A percentile compares a stretch with the other conserved stretches of the same genome.
Evolutionary conservation across 2,888 invertebrate species (phyloP).

Genomic region (Melanophora roralis): DNA sequence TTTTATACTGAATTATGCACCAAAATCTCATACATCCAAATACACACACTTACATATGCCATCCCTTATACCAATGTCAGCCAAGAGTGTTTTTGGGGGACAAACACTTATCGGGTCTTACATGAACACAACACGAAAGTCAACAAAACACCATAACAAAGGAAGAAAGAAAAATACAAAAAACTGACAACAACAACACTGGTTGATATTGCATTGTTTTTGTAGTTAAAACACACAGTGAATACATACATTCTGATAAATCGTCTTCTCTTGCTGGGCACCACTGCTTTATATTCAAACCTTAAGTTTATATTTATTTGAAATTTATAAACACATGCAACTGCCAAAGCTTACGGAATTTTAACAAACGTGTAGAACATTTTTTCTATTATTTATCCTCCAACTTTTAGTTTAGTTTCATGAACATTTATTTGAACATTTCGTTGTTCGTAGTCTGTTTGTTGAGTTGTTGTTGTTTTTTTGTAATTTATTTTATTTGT

Average conservation of each 20-base stretch:
- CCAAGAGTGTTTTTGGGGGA: too few relatives aligned
- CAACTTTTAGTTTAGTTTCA: conserved; percentile 3
- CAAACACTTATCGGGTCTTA: too few relatives aligned
- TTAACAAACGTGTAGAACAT: neutral
- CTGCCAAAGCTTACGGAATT: conserved; percentile 12
- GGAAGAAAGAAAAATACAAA: too few relatives aligned
- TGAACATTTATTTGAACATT: conserved; percentile 2
- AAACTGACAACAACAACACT: too few relatives aligned
- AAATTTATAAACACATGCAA: conserved; percentile 21
- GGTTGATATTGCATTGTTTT: too few relatives aligned
- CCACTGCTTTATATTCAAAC: conserved; percentile 24
- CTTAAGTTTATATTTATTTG: conserved; percentile 30
- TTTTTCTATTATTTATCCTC: neutral
- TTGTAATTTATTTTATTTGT: conserved; percentile 38
- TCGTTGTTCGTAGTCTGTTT: neutral
- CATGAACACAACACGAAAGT: too few relatives aligned
- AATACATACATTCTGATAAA: too few relatives aligned
- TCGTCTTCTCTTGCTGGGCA: too few relatives aligned
- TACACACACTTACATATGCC: too few relatives aligned
- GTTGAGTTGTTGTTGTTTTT: neutral
- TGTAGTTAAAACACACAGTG: too few relatives aligned
- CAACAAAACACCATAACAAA: too few relatives aligned
- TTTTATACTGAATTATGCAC: conserved; percentile 29
- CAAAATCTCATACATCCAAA: conserved; percentile 18
- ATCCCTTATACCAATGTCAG: too few relatives aligned